Evolutionary conservation across 2,797 vertebrate genomes (phyloP), one percentile per base, ranked within the genome.

Genomic region (Spea hammondii): DNA sequence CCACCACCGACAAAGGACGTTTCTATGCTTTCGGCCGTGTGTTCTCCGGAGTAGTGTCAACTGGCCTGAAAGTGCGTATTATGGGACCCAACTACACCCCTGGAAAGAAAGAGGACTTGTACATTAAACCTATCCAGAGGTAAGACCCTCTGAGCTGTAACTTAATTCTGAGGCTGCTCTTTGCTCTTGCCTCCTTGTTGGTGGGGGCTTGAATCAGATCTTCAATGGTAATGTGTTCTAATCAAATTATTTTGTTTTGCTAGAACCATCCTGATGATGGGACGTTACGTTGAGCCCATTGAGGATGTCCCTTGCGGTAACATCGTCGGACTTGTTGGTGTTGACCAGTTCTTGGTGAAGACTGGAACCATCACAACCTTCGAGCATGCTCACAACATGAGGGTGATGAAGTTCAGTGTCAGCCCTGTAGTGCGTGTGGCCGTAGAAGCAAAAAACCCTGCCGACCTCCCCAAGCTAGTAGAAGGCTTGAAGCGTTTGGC

Each of bases 201-300:
- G 32, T 32, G 32, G 32, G 32, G 32, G 32, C 55, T 59, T 13
- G 11, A 13, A 17, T 64, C 60, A 17, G 11, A 64, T 64, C 44
- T 17, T 5, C 11, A 4, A n/a, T 32, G 17, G 7, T 64, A 1
- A 17, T 64, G 5, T 44, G 4, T 78, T 77, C 70, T 85, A 57
- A 32, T 32, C 32, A 32, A 32, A 32, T 32, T 32, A 32, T 32
- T 62, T 62, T 62, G 9, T 74, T 75, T 83, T 81, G 77, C 48
- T 79, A 88, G 87, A 80, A 88, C 83, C 70, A 83, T 88, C 79
- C 83, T 89, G 78, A 88, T 88, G 86, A 87, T 85, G 86, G 85
- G 86, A 60, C 68, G 8, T 69, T 90, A 87, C 13, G 84, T 88
- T 70, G 88, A 87, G 72, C 86, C 84, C 75, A 85, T 88, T 67